These are phyloP conservation scores for Eurystomus gularis DNA, from an alignment of 2,113 vertebrate species.

Conservation along the genomic window DNA sequence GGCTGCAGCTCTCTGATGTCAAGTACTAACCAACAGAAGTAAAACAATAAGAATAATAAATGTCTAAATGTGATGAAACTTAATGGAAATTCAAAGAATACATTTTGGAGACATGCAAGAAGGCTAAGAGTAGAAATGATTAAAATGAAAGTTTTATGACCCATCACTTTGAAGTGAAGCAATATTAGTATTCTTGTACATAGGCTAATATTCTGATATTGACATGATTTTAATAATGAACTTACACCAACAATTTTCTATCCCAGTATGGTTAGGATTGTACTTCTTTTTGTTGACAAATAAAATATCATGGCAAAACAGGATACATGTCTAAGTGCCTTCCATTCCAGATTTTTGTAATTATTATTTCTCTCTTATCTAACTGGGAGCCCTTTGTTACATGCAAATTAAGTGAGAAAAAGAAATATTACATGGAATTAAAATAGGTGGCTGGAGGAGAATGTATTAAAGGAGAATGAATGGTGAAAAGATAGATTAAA, in stretches of 20 bases:
- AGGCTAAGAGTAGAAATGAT: neutral
- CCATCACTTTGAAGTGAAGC: neutral
- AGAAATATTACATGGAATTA: neutral
- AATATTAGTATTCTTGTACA: neutral
- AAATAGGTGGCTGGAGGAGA: neutral
- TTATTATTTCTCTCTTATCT: neutral
- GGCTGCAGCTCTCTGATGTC: neutral
- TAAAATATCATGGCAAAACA: neutral
- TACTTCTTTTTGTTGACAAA: neutral
- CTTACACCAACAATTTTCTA: neutral
- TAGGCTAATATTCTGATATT: neutral
- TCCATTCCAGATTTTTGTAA: neutral
- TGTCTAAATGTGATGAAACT: neutral
- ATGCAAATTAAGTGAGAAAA: constrained; percentile 5
- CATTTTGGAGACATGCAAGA: neutral
- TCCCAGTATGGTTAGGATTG: neutral
- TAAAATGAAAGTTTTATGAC: neutral
- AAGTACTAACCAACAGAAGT: neutral
- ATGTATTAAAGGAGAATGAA: neutral
- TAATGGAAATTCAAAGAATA: neutral
- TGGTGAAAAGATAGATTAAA: neutral
- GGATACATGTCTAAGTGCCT: neutral
- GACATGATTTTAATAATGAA: neutral
- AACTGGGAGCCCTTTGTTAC: neutral
- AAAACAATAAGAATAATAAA: neutral